phyloP scores from a whole-genome alignment of 64 coral and sea anemone species.

The Montipora sp. region DNA sequence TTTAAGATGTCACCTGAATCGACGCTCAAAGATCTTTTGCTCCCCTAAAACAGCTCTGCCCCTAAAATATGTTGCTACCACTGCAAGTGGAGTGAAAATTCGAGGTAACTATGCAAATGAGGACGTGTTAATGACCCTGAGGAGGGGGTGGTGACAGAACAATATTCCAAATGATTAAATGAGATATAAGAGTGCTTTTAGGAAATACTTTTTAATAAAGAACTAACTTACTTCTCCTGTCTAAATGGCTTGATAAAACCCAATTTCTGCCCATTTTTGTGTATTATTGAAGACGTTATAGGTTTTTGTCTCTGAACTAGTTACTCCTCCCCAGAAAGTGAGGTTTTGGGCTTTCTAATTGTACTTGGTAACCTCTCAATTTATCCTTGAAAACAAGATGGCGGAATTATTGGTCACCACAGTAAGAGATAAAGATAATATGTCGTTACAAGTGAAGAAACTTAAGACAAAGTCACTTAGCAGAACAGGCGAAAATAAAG shows the following conservation, averaged over 20 bases:
- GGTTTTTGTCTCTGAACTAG: neutral
- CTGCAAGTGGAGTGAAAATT: neutral
- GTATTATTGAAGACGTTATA: too few relatives aligned
- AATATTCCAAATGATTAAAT: neutral
- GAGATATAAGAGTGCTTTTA: neutral
- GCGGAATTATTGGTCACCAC: neutral
- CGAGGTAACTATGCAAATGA: neutral
- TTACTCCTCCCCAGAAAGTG: neutral
- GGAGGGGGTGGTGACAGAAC: neutral
- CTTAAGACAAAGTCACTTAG: constrained; percentile 30
- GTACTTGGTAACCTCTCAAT: constrained; percentile 46
- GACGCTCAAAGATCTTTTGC: neutral
- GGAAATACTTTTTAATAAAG: too few relatives aligned
- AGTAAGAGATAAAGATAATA: neutral
- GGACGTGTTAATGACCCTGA: neutral
- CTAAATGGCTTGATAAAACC: too few relatives aligned
- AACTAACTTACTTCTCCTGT: too few relatives aligned
- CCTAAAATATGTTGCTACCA: neutral
- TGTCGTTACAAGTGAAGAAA: constrained; percentile 81
- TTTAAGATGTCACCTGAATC: neutral
- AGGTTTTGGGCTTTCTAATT: neutral
- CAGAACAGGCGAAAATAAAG: constrained; percentile 52
- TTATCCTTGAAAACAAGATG: constrained; percentile 51
- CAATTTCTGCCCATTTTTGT: too few relatives aligned
- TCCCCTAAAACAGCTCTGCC: neutral